phyloP scores from a whole-genome alignment of 53 echinoderm and acorn worm genomes.

The Patiria pectinifera region DNA sequence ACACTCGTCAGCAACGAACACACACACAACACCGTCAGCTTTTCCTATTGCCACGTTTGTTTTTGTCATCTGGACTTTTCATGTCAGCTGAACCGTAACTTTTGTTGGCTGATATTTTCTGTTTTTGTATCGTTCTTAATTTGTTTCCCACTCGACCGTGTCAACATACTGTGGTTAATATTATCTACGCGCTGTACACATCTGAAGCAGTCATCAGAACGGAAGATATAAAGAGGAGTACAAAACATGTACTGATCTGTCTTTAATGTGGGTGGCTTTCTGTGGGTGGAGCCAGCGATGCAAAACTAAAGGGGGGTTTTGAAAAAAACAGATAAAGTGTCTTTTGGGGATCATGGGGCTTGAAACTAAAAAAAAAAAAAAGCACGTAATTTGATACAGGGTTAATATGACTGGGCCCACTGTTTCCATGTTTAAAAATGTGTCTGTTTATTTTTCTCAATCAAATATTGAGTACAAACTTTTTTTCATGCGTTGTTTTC shows the following conservation, averaged over 20 bases:
- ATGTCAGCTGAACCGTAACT: conserved; percentile 8
- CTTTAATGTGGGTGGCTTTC: background rate
- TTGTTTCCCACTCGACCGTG: background rate
- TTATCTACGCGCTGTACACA: background rate
- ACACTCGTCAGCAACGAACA: background rate
- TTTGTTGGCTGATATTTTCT: conserved; percentile 17
- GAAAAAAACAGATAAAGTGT: too few relatives aligned
- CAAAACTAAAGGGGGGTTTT: background rate
- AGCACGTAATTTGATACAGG: too few relatives aligned
- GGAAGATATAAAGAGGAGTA: background rate
- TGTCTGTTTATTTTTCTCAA: too few relatives aligned
- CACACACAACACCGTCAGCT: background rate
- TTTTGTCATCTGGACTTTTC: conserved; percentile 27
- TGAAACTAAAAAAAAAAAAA: too few relatives aligned
- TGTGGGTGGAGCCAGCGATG: background rate
- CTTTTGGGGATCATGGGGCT: too few relatives aligned
- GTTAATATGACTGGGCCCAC: too few relatives aligned
- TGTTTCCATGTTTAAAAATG: too few relatives aligned
- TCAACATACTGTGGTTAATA: conserved; percentile 18
- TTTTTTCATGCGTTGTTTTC: too few relatives aligned
- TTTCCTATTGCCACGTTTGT: background rate
- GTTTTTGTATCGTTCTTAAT: conserved; percentile 7
- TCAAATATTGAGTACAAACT: too few relatives aligned
- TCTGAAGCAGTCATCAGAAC: background rate
- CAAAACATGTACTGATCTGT: too few relatives aligned